Evolutionary conservation across 2,113 vertebrate species (phyloP).

Genomic region (Sylvietta virens): DNA sequence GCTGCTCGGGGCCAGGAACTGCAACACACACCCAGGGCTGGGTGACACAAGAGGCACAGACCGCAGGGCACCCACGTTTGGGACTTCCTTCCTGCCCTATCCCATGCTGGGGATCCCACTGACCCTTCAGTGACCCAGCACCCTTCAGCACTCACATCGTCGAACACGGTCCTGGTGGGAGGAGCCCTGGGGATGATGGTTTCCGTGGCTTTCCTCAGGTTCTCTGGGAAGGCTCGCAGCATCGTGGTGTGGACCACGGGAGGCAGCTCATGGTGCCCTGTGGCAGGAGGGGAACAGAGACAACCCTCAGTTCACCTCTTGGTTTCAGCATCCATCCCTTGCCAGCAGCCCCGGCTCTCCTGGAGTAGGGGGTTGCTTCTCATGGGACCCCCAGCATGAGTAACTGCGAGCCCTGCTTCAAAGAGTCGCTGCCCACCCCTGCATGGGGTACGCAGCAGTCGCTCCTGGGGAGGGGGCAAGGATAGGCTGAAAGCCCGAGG

Average conservation of each 20-base stretch:
- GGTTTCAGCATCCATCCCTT: background rate
- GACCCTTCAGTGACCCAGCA: background rate
- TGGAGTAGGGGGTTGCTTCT: background rate
- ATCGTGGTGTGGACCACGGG: constrained; percentile 91
- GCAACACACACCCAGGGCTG: background rate
- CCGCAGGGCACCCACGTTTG: accelerated
- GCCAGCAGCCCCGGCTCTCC: background rate
- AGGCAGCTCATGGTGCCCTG: constrained; percentile 91
- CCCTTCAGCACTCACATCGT: constrained; percentile 35
- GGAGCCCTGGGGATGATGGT: constrained; percentile 68
- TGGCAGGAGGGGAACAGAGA: background rate
- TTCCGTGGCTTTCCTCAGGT: constrained; percentile 72
- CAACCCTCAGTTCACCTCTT: no score
- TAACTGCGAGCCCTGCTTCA: background rate
- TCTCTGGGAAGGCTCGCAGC: constrained; percentile 81
- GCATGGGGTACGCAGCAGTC: accelerated
- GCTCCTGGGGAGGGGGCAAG: background rate
- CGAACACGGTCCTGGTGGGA: constrained; percentile 6
- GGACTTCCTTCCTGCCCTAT: background rate
- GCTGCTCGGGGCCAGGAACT: constrained; percentile 51
- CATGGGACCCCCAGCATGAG: accelerated
- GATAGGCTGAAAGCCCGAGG: background rate
- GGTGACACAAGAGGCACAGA: background rate
- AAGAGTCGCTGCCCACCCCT: background rate
- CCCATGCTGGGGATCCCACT: background rate